Conservation (phyloP, 2,113 vertebrate genomes). For the Desmodus rotundus region DNA sequence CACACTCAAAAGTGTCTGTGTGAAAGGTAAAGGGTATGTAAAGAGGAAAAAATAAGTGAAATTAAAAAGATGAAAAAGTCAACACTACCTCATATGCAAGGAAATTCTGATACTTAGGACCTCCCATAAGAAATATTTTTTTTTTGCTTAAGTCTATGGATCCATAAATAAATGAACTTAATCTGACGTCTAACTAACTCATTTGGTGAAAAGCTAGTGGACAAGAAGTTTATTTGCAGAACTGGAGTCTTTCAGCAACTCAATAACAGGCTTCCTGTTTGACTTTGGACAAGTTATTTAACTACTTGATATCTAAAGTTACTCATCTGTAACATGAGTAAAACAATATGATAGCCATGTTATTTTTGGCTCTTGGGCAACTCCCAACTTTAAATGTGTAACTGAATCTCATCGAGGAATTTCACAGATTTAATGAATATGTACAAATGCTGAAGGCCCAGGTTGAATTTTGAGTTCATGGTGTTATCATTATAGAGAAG, state of each 20-base stretch:
- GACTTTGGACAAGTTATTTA: slow-evolving; percentile 68
- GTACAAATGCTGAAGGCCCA: slow-evolving; percentile 3
- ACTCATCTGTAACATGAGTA: slow-evolving; percentile 67
- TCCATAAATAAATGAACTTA: slow-evolving; percentile 52
- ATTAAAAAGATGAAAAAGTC: slow-evolving; percentile 15
- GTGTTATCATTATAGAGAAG: neutral
- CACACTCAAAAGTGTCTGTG: neutral
- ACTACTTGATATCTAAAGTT: slow-evolving; percentile 67
- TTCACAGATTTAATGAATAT: slow-evolving; percentile 54
- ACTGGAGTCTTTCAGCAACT: slow-evolving; percentile 63
- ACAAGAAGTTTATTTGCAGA: slow-evolving; percentile 72
- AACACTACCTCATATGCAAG: neutral
- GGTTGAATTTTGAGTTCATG: neutral
- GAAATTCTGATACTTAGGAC: slow-evolving; percentile 1
- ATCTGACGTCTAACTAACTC: slow-evolving; percentile 47
- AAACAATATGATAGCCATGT: slow-evolving; percentile 64
- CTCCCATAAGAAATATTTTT: slow-evolving; percentile 1
- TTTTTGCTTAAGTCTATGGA: neutral
- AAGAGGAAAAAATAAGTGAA: neutral
- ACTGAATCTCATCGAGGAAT: slow-evolving; percentile 59
- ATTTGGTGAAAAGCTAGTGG: slow-evolving; percentile 60
- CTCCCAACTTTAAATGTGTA: slow-evolving; percentile 52
- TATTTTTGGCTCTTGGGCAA: slow-evolving; percentile 65
- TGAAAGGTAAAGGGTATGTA: neutral
- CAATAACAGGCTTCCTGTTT: slow-evolving; percentile 70